These are phyloP conservation scores for Busseola fusca DNA, from an alignment of 2,888 invertebrate genomes.

Conservation along the genomic window DNA sequence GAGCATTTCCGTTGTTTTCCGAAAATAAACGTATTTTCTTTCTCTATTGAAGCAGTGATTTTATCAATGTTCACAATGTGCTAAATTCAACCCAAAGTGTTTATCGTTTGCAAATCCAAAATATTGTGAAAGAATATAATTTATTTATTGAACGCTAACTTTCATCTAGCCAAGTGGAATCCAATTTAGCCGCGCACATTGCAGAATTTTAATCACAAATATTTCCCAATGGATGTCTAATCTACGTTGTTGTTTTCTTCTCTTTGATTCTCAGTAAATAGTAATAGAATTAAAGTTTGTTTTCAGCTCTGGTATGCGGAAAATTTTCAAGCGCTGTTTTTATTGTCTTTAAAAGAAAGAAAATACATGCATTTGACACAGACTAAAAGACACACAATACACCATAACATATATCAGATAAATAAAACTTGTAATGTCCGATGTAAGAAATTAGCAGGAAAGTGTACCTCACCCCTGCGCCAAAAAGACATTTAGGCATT, in stretches of 20 bases:
- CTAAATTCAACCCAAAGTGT: background rate
- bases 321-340: background rate
- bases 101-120: conserved; percentile 3
- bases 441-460: no score
- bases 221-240: conserved; percentile 14
- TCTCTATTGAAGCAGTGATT: background rate
- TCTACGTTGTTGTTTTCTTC: conserved; percentile 11
- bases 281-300: conserved; percentile 7
- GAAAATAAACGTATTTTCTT: no score
- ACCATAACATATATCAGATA: no score
- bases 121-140: conserved; percentile 12
- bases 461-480: no score
- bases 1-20: no score
- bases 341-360: background rate
- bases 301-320: background rate
- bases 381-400: no score
- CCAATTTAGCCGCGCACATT: conserved; percentile 43
- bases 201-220: conserved; percentile 47
- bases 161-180: conserved; percentile 38
- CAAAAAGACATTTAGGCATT: no score
- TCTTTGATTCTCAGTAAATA: background rate
- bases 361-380: no score
- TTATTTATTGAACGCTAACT: conserved; percentile 14
- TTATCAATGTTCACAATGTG: background rate
- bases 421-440: no score